A percentile compares a stretch with the other conserved stretches of the same genome.
phyloP scores from a whole-genome alignment of 2,113 vertebrate genomes.

The Microtus pennsylvanicus region DNA sequence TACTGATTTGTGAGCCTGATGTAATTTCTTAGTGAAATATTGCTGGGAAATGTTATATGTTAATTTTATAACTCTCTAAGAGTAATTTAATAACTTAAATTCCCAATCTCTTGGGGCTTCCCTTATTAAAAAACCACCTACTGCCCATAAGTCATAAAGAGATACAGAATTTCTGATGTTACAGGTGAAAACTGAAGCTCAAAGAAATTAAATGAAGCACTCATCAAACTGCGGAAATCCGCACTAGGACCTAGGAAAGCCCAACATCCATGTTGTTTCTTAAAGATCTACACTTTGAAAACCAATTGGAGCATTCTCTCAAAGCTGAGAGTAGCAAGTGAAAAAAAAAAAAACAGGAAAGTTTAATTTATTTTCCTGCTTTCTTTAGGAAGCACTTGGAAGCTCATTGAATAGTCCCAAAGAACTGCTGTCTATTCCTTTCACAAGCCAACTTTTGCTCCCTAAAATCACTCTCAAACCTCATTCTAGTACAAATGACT shows the following conservation, averaged over 20 bases:
- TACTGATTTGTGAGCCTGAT: background rate
- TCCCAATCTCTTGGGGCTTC: slow-evolving; percentile 11
- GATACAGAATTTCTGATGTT: slow-evolving; percentile 45
- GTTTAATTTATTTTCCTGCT: background rate
- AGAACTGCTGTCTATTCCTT: background rate
- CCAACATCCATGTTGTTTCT: background rate
- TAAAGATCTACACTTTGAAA: background rate
- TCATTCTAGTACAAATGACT: background rate
- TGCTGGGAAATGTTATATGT: background rate
- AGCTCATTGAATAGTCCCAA: background rate
- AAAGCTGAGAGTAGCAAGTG: accelerated
- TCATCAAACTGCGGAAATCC: background rate
- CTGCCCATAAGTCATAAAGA: background rate
- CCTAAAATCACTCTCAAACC: background rate
- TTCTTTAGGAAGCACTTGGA: background rate
- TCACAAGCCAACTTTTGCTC: background rate
- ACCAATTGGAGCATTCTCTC: background rate
- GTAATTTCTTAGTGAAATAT: background rate
- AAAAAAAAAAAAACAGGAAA: background rate
- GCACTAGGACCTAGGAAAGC: background rate
- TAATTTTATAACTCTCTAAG: slow-evolving; percentile 28
- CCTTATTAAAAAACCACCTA: background rate
- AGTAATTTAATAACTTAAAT: background rate
- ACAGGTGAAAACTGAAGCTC: slow-evolving; percentile 28
- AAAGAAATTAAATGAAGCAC: slow-evolving; percentile 20